phyloP scores from a whole-genome alignment of 2,113 vertebrate species.

The Aix galericulata region DNA sequence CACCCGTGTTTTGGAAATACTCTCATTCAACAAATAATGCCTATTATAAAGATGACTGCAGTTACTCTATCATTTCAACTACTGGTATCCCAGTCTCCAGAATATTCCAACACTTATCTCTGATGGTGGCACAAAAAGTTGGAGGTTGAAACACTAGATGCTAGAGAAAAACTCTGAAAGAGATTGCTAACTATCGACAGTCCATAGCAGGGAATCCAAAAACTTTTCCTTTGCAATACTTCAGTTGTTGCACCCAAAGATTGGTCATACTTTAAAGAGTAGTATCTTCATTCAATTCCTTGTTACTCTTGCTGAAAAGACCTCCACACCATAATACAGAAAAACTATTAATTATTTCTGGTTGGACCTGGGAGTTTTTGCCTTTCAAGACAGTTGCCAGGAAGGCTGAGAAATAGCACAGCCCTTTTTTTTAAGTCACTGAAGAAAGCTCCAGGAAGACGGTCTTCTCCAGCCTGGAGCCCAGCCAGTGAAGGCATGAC shows the following conservation, averaged over 20 bases:
- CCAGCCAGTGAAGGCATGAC: neutral
- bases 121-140: neutral
- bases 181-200: neutral
- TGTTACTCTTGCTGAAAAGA: neutral
- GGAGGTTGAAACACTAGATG: neutral
- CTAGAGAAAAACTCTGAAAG: neutral
- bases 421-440: neutral
- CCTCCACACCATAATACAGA: neutral
- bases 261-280: neutral
- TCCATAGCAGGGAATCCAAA: neutral
- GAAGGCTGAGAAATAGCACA: neutral
- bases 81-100: neutral
- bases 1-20: neutral
- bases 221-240: neutral
- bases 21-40: neutral
- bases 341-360: neutral
- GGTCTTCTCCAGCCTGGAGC: neutral
- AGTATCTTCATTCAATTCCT: neutral
- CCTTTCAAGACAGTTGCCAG: neutral
- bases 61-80: neutral
- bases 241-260: neutral
- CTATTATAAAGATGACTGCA: neutral
- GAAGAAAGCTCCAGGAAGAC: neutral
- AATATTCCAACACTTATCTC: neutral
- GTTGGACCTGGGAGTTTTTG: neutral